Percentiles rank a stretch among this genome's conserved stretches.
phyloP scores from a whole-genome alignment of 2,113 vertebrate genomes.

The Athene noctua region DNA sequence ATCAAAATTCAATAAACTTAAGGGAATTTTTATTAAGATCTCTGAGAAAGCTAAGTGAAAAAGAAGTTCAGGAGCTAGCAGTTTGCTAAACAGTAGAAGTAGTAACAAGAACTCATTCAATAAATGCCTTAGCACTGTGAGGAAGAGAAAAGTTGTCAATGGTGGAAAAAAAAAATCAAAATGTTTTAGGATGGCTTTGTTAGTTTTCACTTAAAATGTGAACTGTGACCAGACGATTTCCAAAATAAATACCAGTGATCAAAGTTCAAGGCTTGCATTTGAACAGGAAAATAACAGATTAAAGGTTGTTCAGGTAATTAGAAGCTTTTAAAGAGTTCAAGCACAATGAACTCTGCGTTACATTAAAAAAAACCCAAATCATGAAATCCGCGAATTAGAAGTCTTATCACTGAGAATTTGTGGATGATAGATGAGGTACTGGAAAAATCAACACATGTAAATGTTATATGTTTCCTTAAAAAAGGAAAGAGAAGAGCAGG shows the following conservation, averaged over 20 bases:
- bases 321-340: not conserved
- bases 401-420: not conserved
- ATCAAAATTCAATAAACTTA: not conserved
- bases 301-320: not conserved
- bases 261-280: not conserved
- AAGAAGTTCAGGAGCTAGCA: not conserved
- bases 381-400: not conserved
- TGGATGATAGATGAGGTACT: not conserved
- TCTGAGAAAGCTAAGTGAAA: not conserved
- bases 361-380: not conserved
- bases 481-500: not conserved
- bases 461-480: not conserved
- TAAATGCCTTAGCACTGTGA: not conserved
- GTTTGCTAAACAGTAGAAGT: not conserved
- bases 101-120: not conserved
- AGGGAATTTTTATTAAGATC: not conserved
- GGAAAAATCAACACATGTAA: not conserved
- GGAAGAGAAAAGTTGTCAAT: not conserved
- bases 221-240: not conserved
- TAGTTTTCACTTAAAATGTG: not conserved
- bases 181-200: not conserved
- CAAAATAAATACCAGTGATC: not conserved
- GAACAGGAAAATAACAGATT: not conserved
- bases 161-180: not conserved
- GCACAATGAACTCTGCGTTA: not conserved